phyloP scores from a whole-genome alignment of 2,797 vertebrate genomes.

The Buceros bicornis region DNA sequence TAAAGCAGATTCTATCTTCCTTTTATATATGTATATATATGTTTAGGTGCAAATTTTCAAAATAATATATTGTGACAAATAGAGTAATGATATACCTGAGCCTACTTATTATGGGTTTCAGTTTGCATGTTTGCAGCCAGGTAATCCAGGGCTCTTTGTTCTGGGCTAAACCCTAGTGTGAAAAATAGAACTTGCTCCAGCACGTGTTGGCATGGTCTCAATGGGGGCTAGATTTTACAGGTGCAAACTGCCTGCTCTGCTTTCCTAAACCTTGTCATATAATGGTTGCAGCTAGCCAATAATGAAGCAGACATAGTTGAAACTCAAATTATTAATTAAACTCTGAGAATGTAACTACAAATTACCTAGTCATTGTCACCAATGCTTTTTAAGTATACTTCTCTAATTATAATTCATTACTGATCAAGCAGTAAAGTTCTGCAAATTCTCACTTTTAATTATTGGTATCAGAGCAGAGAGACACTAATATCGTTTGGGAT shows the following conservation, averaged over 20 bases:
- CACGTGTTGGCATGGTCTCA: accelerated
- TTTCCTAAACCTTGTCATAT: background rate
- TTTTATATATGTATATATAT: background rate
- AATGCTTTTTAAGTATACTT: conserved; percentile 35
- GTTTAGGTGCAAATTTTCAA: background rate
- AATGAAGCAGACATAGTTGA: background rate
- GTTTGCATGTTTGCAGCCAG: background rate
- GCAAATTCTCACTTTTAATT: background rate
- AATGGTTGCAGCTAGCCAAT: background rate
- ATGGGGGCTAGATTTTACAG: background rate
- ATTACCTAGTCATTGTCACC: conserved; percentile 46
- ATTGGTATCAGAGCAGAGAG: too few relatives aligned
- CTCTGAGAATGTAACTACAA: conserved; percentile 11
- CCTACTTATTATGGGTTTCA: background rate
- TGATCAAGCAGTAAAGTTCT: conserved; percentile 20
- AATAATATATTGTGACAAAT: background rate
- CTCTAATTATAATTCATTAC: conserved; percentile 54
- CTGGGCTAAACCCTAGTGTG: background rate
- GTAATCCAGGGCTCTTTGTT: background rate
- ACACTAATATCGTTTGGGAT: conserved; percentile 6
- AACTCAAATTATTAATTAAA: conserved; percentile 36
- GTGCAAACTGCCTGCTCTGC: background rate
- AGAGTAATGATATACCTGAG: background rate
- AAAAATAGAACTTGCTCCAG: background rate
- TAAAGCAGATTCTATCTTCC: background rate